Percentiles rank a stretch among this genome's conserved stretches.
Conservation (phyloP, 2,797 vertebrate genomes). For the Phoebastria nigripes region DNA sequence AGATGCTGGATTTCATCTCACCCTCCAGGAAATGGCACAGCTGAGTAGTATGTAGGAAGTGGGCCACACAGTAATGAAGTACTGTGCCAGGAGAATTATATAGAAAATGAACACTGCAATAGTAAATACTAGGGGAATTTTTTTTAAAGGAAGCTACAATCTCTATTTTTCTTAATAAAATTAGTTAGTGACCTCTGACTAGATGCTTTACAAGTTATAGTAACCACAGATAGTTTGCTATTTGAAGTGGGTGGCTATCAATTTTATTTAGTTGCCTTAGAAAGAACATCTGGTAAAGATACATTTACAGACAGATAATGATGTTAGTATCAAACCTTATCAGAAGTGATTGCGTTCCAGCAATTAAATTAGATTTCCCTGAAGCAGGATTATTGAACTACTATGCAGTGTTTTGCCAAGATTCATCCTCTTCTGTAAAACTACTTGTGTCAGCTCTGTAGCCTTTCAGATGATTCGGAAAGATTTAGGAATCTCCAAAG, state of each 20-base stretch:
- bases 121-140: neutral
- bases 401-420: constrained; percentile 58
- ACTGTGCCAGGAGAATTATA: neutral
- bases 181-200: neutral
- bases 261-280: constrained; percentile 30
- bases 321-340: constrained; percentile 64
- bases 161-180: neutral
- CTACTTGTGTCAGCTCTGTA: constrained; percentile 26
- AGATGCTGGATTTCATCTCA: neutral
- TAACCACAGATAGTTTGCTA: constrained; percentile 5
- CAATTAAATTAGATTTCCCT: constrained; percentile 67
- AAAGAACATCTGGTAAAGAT: constrained; percentile 43
- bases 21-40: neutral
- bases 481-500: neutral
- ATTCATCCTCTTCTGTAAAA: constrained; percentile 67
- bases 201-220: neutral
- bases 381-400: constrained; percentile 69
- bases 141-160: neutral
- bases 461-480: neutral
- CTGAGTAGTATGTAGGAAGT: neutral
- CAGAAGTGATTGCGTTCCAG: constrained; percentile 61
- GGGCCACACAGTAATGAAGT: neutral
- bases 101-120: neutral
- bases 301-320: constrained; percentile 53
- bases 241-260: constrained; percentile 15